Conservation (phyloP, 2,888 invertebrate genomes). For the Drosophila atroscutellata region DNA sequence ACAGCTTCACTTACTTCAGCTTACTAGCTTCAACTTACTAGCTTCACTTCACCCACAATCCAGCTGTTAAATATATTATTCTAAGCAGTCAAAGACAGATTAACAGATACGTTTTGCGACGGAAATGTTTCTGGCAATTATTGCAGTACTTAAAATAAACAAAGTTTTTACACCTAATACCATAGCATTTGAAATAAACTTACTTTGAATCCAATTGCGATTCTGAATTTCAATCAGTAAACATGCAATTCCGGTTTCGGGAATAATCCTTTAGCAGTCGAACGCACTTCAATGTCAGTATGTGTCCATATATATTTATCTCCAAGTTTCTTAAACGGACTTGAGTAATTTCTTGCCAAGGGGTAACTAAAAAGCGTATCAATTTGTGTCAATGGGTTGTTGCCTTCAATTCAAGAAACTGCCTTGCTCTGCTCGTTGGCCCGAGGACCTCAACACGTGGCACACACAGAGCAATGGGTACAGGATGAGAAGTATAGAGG, state of each 20-base stretch:
- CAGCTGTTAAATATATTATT: not conserved
- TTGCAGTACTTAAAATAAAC: not conserved
- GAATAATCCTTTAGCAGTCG: not conserved
- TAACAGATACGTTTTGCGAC: too few species aligned
- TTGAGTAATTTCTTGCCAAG: constrained; percentile 8
- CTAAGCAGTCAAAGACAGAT: too few species aligned
- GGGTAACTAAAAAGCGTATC: constrained; percentile 67
- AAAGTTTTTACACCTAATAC: not conserved
- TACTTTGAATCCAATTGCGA: not conserved
- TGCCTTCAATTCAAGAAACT: constrained; percentile 59
- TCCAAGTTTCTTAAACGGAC: not conserved
- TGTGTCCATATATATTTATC: not conserved
- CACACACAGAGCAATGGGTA: not conserved
- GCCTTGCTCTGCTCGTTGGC: constrained; percentile 14
- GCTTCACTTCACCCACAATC: not conserved
- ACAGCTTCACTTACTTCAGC: too few species aligned
- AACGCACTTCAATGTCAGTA: not conserved
- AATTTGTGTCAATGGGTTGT: constrained; percentile 74
- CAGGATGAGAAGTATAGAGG: not conserved
- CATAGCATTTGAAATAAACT: not conserved
- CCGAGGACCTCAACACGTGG: constrained; percentile 27
- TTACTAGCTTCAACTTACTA: too few species aligned
- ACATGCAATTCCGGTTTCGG: not conserved
- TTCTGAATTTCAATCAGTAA: not conserved
- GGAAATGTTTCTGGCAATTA: not conserved